Conservation (phyloP, 2,888 invertebrate species). For the Yponomeuta sedellus region DNA sequence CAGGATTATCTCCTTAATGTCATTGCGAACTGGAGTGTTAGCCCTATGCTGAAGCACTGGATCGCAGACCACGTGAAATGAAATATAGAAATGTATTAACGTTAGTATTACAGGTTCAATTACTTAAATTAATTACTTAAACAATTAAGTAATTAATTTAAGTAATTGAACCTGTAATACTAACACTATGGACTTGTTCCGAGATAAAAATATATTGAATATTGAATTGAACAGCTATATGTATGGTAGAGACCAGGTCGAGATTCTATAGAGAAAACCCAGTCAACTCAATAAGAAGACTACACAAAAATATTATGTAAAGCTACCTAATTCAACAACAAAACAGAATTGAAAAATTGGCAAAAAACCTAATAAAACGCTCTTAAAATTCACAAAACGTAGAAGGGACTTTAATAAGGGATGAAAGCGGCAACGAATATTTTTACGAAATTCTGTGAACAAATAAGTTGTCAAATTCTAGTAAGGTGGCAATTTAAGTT, state of each 20-base stretch:
- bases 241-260: background rate
- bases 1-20: too few relatives aligned
- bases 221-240: too few relatives aligned
- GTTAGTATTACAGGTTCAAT: too few relatives aligned
- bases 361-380: background rate
- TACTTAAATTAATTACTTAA: too few relatives aligned
- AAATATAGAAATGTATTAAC: too few relatives aligned
- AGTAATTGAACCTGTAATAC: too few relatives aligned
- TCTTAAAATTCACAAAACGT: conserved; percentile 11
- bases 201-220: too few relatives aligned
- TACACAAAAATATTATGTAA: background rate
- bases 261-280: background rate
- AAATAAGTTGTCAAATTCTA: background rate
- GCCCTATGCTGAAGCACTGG: too few relatives aligned
- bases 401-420: background rate
- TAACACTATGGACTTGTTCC: too few relatives aligned
- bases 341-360: background rate
- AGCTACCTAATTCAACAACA: background rate
- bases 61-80: too few relatives aligned
- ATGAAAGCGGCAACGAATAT: conserved; percentile 2
- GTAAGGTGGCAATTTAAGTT: conserved; percentile 8
- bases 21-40: too few relatives aligned
- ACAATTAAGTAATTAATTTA: too few relatives aligned
- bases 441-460: background rate
- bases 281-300: background rate